These are phyloP conservation scores for Drosophila neotestacea DNA, from an alignment of 2,888 invertebrate genomes.

Conservation along the genomic window DNA sequence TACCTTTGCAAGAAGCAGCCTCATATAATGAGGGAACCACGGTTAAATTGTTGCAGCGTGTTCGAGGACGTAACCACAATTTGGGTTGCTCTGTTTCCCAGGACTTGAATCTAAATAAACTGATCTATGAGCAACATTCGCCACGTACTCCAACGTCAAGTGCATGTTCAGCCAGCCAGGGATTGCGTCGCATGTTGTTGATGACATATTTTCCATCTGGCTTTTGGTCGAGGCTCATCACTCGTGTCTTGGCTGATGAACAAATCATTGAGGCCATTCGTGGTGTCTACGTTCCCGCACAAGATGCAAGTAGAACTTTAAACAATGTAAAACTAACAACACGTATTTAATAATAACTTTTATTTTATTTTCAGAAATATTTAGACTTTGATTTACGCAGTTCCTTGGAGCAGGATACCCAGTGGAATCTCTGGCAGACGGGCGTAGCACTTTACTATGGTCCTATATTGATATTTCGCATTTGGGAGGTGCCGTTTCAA, in stretches of 20 bases:
- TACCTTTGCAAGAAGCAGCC: constrained; percentile 91
- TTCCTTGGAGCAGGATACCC: constrained; percentile 86
- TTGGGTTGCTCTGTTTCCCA: constrained; percentile 82
- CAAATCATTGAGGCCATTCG: constrained; percentile 92
- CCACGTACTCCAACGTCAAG: constrained; percentile 35
- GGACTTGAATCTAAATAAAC: constrained; percentile 81
- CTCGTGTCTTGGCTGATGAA: constrained; percentile 95
- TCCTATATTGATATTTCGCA: constrained; percentile 91
- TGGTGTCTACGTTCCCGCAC: constrained; percentile 89
- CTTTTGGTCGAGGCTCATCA: constrained; percentile 98
- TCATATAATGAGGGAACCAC: constrained; percentile 81
- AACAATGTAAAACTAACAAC: not conserved
- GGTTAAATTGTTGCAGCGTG: constrained; percentile 83
- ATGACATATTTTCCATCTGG: constrained; percentile 99
- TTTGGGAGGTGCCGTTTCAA: constrained; percentile 91
- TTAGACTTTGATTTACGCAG: constrained; percentile 82
- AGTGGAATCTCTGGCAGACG: constrained; percentile 97
- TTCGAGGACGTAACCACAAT: constrained; percentile 78
- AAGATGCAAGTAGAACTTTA: constrained; percentile 86
- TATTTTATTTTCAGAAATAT: constrained; percentile 62
- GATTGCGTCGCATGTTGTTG: constrained; percentile 89
- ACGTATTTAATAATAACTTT: no score
- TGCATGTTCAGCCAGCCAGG: constrained; percentile 46
- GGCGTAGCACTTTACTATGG: constrained; percentile 95
- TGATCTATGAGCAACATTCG: constrained; percentile 74